phyloP scores from a whole-genome alignment of 2,888 invertebrate species.

The Lissonota sp. region DNA sequence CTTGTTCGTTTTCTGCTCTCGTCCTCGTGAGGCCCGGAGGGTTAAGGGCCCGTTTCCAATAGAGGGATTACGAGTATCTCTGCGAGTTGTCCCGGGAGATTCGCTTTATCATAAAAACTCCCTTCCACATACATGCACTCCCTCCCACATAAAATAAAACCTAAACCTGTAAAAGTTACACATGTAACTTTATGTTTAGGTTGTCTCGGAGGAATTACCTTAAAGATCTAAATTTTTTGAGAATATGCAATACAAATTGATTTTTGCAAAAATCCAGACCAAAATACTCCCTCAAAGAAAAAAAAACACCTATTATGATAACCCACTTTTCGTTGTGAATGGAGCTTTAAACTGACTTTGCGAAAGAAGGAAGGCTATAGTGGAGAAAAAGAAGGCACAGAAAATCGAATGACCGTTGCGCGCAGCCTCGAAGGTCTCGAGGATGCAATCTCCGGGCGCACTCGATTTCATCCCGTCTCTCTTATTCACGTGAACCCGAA shows the following conservation, averaged over 20 bases:
- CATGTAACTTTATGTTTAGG: too few relatives aligned
- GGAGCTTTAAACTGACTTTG: slow-evolving; percentile 14
- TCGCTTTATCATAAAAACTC: slow-evolving; percentile 22
- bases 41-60: slow-evolving; percentile 77
- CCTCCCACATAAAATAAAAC: too few relatives aligned
- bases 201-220: too few relatives aligned
- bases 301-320: too few relatives aligned
- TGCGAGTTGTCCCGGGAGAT: slow-evolving; percentile 26
- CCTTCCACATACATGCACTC: not conserved
- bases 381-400: not conserved
- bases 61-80: slow-evolving; percentile 70
- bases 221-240: too few relatives aligned
- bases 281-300: too few relatives aligned
- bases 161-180: too few relatives aligned
- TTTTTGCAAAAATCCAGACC: not conserved
- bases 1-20: slow-evolving; percentile 60
- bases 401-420: slow-evolving; percentile 38
- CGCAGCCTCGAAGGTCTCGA: slow-evolving; percentile 21
- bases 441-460: slow-evolving; percentile 35
- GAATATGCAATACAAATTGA: too few relatives aligned
- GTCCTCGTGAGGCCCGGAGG: slow-evolving; percentile 70
- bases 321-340: slow-evolving; percentile 13
- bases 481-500: slow-evolving; percentile 13
- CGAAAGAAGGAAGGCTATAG: slow-evolving; percentile 3
- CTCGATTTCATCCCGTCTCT: slow-evolving; percentile 18